Conservation (phyloP, 2,113 vertebrate species). For the Excalfactoria chinensis region DNA sequence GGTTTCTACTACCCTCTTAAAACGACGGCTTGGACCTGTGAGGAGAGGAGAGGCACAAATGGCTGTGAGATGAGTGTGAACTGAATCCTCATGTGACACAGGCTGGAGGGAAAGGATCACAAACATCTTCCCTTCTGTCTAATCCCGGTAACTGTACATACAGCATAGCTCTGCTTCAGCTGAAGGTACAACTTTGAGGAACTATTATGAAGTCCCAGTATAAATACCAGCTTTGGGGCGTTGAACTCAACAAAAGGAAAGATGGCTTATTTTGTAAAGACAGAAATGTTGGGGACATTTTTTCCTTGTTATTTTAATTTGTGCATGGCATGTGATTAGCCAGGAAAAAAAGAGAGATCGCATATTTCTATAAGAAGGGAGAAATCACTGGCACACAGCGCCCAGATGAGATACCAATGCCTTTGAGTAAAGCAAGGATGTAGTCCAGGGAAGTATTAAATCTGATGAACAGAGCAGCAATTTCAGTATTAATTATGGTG, state of each 20-base stretch:
- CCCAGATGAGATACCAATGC: neutral
- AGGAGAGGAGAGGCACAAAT: slow-evolving; percentile 32
- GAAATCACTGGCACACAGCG: neutral
- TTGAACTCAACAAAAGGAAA: neutral
- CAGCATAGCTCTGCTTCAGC: neutral
- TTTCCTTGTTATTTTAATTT: neutral
- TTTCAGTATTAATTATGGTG: neutral
- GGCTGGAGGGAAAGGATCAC: neutral
- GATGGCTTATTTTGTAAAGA: neutral
- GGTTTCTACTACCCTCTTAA: slow-evolving; percentile 98
- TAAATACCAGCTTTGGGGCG: neutral
- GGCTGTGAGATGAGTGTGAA: slow-evolving; percentile 6
- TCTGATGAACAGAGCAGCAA: neutral
- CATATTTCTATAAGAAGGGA: neutral
- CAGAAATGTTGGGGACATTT: neutral
- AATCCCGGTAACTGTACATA: neutral
- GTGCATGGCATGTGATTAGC: neutral
- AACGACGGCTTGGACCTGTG: slow-evolving; percentile 95
- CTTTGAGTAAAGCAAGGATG: neutral
- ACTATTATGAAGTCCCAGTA: neutral
- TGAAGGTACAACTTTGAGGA: neutral
- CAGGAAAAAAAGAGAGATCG: neutral
- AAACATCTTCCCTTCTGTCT: neutral
- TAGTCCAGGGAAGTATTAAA: neutral
- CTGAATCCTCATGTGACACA: neutral